These are phyloP conservation scores for Campylorhamphus procurvoides DNA, from an alignment of 2,113 vertebrate genomes.

Conservation along the genomic window DNA sequence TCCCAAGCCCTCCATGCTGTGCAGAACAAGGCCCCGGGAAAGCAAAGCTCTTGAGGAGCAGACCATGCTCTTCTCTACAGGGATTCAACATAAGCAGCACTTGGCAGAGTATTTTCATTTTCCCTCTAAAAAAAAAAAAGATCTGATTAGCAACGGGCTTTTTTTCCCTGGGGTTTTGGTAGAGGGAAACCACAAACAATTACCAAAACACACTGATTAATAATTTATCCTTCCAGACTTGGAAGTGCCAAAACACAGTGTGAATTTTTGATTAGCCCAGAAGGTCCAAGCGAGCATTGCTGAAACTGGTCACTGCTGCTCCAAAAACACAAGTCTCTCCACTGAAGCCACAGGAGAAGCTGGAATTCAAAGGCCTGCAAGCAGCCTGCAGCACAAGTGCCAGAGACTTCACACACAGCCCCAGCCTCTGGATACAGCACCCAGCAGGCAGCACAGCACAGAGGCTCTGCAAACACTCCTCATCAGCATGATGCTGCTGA, in stretches of 20 bases:
- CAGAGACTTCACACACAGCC: background rate
- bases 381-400: background rate
- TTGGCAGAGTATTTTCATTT: conserved; percentile 37
- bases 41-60: background rate
- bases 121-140: background rate
- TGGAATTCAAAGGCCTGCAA: background rate
- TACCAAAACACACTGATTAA: conserved; percentile 37
- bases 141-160: background rate
- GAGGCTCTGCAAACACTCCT: background rate
- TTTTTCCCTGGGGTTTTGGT: background rate
- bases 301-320: background rate
- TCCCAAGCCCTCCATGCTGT: background rate
- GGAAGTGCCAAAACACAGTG: background rate
- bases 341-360: background rate
- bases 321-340: background rate
- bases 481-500: background rate
- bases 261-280: background rate
- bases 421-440: background rate
- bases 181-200: conserved; percentile 33
- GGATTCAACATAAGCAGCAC: background rate
- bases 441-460: background rate
- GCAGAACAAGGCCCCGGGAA: conserved; percentile 11
- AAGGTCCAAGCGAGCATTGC: rapidly evolving
- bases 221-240: background rate
- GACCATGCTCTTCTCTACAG: background rate